These are phyloP conservation scores for Petaurus breviceps DNA, from an alignment of 2,113 vertebrate species.

Conservation along the genomic window DNA sequence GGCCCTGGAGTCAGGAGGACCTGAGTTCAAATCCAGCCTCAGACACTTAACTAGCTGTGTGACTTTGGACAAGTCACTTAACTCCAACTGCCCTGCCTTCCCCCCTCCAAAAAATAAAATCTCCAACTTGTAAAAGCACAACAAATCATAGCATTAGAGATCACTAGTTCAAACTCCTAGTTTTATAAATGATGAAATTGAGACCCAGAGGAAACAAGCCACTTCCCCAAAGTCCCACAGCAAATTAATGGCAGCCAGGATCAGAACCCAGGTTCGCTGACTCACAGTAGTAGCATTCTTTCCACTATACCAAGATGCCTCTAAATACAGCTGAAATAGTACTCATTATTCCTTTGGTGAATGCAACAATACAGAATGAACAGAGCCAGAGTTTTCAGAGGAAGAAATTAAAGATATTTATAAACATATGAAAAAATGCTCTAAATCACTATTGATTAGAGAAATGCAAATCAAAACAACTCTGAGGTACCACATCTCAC, in stretches of 20 bases:
- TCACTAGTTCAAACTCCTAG: neutral
- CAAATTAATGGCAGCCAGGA: neutral
- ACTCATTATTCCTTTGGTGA: neutral
- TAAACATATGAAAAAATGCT: too few relatives aligned
- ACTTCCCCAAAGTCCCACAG: neutral
- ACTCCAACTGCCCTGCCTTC: too few relatives aligned
- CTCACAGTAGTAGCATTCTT: neutral
- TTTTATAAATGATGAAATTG: neutral
- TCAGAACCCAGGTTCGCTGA: neutral
- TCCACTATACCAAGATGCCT: neutral
- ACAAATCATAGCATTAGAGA: neutral
- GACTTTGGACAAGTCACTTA: too few relatives aligned
- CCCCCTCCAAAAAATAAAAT: neutral
- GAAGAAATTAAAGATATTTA: too few relatives aligned
- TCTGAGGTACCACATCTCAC: too few relatives aligned
- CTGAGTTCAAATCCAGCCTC: too few relatives aligned
- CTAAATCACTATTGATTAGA: too few relatives aligned
- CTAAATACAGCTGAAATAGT: neutral
- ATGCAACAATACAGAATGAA: neutral
- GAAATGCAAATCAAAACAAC: too few relatives aligned
- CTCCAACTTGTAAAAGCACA: neutral
- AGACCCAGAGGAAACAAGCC: neutral
- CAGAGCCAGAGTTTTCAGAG: neutral
- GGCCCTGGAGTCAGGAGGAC: too few relatives aligned
- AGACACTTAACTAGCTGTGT: too few relatives aligned